phyloP scores from a whole-genome alignment of 2,888 invertebrate genomes.

The Synanthedon andrenaeformis region DNA sequence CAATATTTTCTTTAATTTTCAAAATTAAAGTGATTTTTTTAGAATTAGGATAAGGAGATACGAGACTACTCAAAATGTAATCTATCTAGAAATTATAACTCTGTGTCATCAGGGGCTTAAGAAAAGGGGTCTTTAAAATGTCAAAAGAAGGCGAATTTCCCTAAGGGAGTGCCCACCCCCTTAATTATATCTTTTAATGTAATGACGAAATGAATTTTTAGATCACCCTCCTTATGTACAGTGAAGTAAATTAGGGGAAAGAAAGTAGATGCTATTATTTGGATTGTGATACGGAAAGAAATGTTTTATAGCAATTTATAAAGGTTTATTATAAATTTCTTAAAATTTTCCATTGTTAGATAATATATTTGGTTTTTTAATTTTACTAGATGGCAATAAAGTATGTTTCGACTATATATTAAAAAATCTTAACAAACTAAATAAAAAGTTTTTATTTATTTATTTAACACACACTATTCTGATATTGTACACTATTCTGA shows the following conservation, averaged over 20 bases:
- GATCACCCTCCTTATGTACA: constrained; percentile 32
- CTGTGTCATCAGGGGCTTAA: constrained; percentile 30
- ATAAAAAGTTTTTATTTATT: too few species aligned
- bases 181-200: constrained; percentile 70
- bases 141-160: constrained; percentile 66
- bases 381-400: too few species aligned
- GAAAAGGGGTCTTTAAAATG: constrained; percentile 65
- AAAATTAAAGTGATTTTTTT: too few species aligned
- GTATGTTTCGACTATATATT: too few species aligned
- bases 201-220: constrained; percentile 67
- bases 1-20: too few species aligned
- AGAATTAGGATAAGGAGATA: too few species aligned
- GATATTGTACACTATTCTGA: too few species aligned
- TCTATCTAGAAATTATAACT: not conserved
- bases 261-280: constrained; percentile 6
- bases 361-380: too few species aligned
- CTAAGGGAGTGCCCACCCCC: constrained; percentile 50
- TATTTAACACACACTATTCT: too few species aligned
- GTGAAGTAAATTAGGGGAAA: constrained; percentile 23
- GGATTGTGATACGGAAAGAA: not conserved
- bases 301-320: not conserved
- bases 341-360: not conserved
- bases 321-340: not conserved
- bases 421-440: too few species aligned
- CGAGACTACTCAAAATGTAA: too few species aligned